Base-by-base conservation (phyloP, 2,797 vertebrate species). In the Spatula versicolor region DNA sequence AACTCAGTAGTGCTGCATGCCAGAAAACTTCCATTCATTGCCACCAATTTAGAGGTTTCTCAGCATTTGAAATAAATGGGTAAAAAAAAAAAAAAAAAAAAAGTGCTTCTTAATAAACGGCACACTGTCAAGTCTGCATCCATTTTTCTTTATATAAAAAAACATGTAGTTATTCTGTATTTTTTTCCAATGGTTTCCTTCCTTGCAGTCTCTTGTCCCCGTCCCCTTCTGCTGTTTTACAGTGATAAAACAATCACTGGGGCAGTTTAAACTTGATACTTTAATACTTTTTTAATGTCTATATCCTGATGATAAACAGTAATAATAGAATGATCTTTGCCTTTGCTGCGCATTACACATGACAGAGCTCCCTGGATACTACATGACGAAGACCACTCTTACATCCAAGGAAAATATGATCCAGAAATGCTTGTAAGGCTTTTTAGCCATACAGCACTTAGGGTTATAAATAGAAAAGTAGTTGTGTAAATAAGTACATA, bases 41-140 rank as follows among this genome's bases (percentile, higher is more conserved):
- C 30, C 0, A 33, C 86, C 94, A 93, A 4, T 80, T 90, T 88
- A 90, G 74, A 80, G 60, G 56, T 90, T 95, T 72, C 80, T 68
- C 91, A 88, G 83, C 86, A 95, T 95, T 85, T 92, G 74, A 93
- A 94, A 43, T 74, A 88, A 96, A 90, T n/a, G 88, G 82, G n/a
- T n/a, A 93, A 88, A 94, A 90, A 41, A 92, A 94, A 87, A 94
- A 67, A 46, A 46, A 46, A 46, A 11, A 46, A 46, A 46, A 9
- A 46, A 46, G 64, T 59, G 91, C 62, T 77, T 86, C 86, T 93
- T 96, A 92, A 95, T 94, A 95, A 88, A 90, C 82, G 81, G 83
- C 83, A 92, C 37, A 21, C n/a, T 94, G 88, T 72, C 92, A 93
- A 37, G 37, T 60, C n/a, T 50, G 35, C 76, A 21, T 18, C 56